phyloP scores from a whole-genome alignment of 2,113 vertebrate species.

The Pongo abelii region DNA sequence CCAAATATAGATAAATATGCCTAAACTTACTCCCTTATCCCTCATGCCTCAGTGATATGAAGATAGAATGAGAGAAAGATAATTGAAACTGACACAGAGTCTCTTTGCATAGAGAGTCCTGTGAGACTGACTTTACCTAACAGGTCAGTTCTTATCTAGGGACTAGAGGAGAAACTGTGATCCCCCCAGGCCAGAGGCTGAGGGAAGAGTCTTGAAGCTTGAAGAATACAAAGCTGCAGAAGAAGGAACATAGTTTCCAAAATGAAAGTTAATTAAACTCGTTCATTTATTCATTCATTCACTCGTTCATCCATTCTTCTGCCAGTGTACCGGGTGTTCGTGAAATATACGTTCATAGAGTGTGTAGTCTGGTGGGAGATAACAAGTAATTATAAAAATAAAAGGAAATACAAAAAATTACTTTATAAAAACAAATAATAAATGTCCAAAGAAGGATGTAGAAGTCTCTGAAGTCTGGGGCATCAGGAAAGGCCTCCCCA shows the following conservation, averaged over 20 bases:
- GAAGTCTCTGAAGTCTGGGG: too few relatives aligned
- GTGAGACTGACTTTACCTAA: not conserved
- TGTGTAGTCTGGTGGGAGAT: not conserved
- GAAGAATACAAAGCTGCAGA: not conserved
- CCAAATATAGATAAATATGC: not conserved
- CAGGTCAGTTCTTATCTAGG: not conserved
- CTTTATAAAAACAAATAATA: not conserved
- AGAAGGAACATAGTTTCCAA: not conserved
- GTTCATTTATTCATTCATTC: not conserved
- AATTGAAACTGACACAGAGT: not conserved
- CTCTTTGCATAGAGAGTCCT: not conserved
- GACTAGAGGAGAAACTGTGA: rapidly evolving
- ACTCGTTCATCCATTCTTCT: not conserved
- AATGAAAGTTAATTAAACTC: not conserved
- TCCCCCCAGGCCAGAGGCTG: not conserved
- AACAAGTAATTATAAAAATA: not conserved
- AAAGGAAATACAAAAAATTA: not conserved
- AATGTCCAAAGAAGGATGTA: not conserved
- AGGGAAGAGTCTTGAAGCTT: not conserved
- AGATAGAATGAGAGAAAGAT: not conserved
- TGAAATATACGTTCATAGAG: rapidly evolving
- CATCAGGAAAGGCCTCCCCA: not conserved
- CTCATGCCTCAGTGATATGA: not conserved
- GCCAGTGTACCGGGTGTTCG: rapidly evolving
- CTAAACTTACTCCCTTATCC: not conserved